Evolutionary conservation across 2,888 invertebrate species (phyloP), one percentile per base, ranked within the genome.

Genomic region (Harpalus rufipes): DNA sequence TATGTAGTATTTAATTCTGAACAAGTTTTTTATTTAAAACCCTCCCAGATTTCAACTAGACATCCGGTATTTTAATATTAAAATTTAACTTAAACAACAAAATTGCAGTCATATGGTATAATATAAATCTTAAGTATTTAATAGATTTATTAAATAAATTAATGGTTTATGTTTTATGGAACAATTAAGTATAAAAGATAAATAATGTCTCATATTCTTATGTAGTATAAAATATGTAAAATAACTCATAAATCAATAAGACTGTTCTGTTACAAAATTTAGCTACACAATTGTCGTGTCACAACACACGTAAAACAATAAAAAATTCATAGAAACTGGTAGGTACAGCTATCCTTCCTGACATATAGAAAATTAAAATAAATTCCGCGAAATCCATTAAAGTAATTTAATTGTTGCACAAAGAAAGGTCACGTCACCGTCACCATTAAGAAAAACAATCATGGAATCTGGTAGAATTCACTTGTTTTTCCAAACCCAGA

Each of bases 401-500:
- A 84, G 61, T 65, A 84, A 78, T 78, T 61, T 84, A 84, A 84
- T 78, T 84, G 63, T 84, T 83, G 68, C 12, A 18, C 68, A 32
- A 74, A 63, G 59, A 83, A 83, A 83, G 83, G 83, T 83, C 76
- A 83, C 76, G 74, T 61, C 63, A 80, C 58, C 76, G 74, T 61
- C 63, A 80, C 58, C 12, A 76, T 76, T 76, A 56, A 51, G 56
- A 51, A 76, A 72, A 72, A 39, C 68, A 72, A 72, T 72, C 25
- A 63, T 25, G 21, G 25, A 25, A 8, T 39, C 63, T 4, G 14
- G n/a, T 32, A 16, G 32, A 74, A 74, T 44, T 74, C 25, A 39
- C 68, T 68, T 74, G 44, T 74, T 74, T 74, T 74, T n/a, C 14
- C 68, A 32, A 68, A 41, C 68, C 51, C 41, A 72, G 18, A 41